A percentile compares a stretch with the other conserved stretches of the same genome.
These are phyloP conservation scores for Sebastes taczanowskii DNA, from an alignment of 2,797 vertebrate genomes.

Conservation along the genomic window DNA sequence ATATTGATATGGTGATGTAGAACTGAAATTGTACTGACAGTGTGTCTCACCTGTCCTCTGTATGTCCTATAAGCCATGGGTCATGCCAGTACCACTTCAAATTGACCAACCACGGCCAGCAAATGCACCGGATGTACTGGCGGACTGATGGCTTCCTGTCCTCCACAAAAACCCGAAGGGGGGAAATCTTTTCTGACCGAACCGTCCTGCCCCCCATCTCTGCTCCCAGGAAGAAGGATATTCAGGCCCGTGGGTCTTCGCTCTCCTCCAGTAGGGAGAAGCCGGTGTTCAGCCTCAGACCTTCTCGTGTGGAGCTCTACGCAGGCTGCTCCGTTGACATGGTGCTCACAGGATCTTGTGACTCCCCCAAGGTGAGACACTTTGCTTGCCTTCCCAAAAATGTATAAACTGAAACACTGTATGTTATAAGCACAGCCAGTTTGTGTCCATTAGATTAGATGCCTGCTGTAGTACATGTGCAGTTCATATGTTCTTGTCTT, in stretches of 20 bases:
- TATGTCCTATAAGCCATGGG: conserved; percentile 74
- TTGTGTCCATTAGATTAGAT: neutral
- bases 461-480: neutral
- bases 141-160: conserved; percentile 71
- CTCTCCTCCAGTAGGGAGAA: neutral
- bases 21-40: neutral
- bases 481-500: neutral
- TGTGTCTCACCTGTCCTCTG: neutral
- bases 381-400: neutral
- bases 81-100: conserved; percentile 85
- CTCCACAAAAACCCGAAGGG: conserved; percentile 2
- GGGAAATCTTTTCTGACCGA: conserved; percentile 14
- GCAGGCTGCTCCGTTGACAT: conserved; percentile 82
- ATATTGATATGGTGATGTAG: neutral
- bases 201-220: conserved; percentile 45
- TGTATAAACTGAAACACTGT: neutral
- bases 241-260: neutral
- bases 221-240: conserved; percentile 12
- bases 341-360: conserved; percentile 83
- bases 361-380: conserved; percentile 80
- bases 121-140: conserved; percentile 87
- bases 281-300: conserved; percentile 84
- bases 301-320: conserved; percentile 79
- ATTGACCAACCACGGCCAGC: conserved; percentile 87
- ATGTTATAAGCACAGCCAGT: neutral